phyloP scores from a whole-genome alignment of 2,888 invertebrate genomes.

The Cataglyphis rosenhaueri region DNA sequence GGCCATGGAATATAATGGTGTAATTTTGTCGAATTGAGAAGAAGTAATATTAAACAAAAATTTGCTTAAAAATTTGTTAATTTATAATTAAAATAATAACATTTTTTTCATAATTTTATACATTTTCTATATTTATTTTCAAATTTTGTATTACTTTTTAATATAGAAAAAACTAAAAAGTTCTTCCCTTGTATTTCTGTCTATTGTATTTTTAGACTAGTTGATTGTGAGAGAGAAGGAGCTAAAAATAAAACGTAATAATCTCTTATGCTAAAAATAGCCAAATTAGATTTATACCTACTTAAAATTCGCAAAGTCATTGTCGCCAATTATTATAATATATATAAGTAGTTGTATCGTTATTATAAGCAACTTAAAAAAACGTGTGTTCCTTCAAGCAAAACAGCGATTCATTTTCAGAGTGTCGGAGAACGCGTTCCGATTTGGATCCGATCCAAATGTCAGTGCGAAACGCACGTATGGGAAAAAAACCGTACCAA shows the following conservation, averaged over 20 bases:
- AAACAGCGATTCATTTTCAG: slow-evolving; percentile 17
- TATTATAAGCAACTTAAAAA: slow-evolving; percentile 23
- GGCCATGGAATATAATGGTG: not conserved
- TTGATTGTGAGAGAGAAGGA: not conserved
- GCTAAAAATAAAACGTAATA: slow-evolving; percentile 29
- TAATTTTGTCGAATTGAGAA: slow-evolving; percentile 13
- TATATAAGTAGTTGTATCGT: slow-evolving; percentile 29
- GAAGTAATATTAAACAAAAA: not conserved
- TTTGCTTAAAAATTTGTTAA: not conserved
- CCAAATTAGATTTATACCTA: not conserved
- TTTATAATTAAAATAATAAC: not conserved
- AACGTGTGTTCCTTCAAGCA: slow-evolving; percentile 33
- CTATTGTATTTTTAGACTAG: slow-evolving; percentile 14
- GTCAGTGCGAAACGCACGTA: slow-evolving; percentile 11
- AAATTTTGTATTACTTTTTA: not conserved
- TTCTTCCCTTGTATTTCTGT: not conserved
- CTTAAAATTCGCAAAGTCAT: slow-evolving; percentile 33
- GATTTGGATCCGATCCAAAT: slow-evolving; percentile 44
- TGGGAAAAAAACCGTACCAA: slow-evolving; percentile 25
- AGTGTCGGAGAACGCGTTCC: slow-evolving; percentile 23
- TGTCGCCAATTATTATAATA: slow-evolving; percentile 7
- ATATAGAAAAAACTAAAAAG: not conserved
- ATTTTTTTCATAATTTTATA: not conserved
- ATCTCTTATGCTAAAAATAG: slow-evolving; percentile 26
- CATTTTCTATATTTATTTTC: not conserved